These are phyloP conservation scores for Aspidoscelis tigris DNA, from an alignment of 2,113 vertebrate species.

Conservation along the genomic window DNA sequence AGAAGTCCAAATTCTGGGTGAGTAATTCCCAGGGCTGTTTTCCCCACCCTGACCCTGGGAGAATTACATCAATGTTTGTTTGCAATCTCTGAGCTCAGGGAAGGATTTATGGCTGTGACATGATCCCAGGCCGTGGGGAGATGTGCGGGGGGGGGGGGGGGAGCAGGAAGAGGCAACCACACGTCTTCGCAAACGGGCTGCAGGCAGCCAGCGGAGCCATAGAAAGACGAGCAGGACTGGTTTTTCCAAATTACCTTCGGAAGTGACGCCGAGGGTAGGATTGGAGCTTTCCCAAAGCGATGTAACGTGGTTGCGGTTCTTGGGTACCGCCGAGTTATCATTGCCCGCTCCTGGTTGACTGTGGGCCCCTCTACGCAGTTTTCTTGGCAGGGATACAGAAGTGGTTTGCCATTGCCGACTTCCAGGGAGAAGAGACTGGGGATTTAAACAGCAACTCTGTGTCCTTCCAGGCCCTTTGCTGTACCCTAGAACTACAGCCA, in stretches of 20 bases:
- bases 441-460: too few relatives aligned
- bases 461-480: too few relatives aligned
- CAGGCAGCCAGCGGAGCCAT: background rate
- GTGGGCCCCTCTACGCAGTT: too few relatives aligned
- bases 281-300: too few relatives aligned
- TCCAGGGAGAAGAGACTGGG: too few relatives aligned
- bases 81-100: background rate
- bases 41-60: constrained; percentile 25
- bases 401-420: too few relatives aligned
- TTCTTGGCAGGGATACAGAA: too few relatives aligned
- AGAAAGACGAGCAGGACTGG: background rate
- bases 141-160: background rate
- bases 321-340: too few relatives aligned
- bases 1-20: background rate
- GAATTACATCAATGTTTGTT: constrained; percentile 24
- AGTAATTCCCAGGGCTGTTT: constrained; percentile 20
- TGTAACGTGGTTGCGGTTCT: too few relatives aligned
- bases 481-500: too few relatives aligned
- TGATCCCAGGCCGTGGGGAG: background rate
- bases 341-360: too few relatives aligned
- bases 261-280: background rate
- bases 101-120: constrained; percentile 19
- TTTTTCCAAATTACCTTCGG: background rate
- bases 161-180: background rate
- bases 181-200: background rate